Evolutionary conservation across 2,888 invertebrate species (phyloP), one percentile per base, ranked within the genome.

Genomic region (Zeuzera pyrina): DNA sequence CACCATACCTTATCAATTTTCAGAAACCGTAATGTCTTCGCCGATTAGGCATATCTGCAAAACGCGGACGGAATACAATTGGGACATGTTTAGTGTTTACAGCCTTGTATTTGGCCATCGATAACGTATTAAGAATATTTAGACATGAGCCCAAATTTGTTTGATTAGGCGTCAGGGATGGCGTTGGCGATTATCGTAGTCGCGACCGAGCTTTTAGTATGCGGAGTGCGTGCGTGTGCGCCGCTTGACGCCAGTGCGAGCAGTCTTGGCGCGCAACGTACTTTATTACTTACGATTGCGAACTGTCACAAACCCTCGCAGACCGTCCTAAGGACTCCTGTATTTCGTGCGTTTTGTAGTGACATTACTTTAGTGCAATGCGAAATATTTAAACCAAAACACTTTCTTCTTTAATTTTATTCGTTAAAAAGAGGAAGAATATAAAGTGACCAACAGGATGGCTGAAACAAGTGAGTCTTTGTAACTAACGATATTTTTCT

Each of bases 191-290:
- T 77, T 62, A 70, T 72, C 60, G 56, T 55, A 49, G 70, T 68
- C 62, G 67, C 67, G 67, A 48, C n/a, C 61, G 45, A 47, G 59
- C 53, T 65, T 67, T 81, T 83, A 81, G 78, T 81, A 81, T 83
- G 73, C 83, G 70, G 59, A 60, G 61, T 59, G 78, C 70, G 79
- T 79, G 69, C 76, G 74, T 57, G 45, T 45, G 52, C 68, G 74
- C 55, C 62, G 74, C 65, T 62, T 64, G 78, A 73, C 77, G 79
- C 77, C 76, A 69, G 56, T 45, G 32, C 44, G 45, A 57, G 51
- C 34, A 39, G 43, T 51, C 52, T 55, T 55, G 51, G 49, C 49
- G 47, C 55, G 53, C 25, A 45, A 48, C 54, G 49, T 52, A 50
- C 55, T 40, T n/a, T n/a, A n/a, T n/a, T 35, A 40, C 48, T 55